Base-by-base conservation (phyloP, 92 coral and sea anemone genomes). In the Zoanthus solanderi region DNA sequence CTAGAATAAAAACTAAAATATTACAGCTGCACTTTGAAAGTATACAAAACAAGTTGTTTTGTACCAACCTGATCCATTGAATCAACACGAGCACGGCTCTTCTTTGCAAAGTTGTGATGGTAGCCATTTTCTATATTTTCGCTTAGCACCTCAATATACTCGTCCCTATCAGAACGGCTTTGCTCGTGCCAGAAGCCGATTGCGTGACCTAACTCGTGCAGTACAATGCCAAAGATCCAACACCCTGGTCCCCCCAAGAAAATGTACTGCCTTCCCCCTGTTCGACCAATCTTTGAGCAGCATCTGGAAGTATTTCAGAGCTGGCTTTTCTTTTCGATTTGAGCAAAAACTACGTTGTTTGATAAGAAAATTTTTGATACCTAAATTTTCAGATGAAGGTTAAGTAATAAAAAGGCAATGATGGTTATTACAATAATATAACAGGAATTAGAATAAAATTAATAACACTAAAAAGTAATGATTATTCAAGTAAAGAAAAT, bases 131-230 rank as follows among this genome's bases (percentile, higher is more conserved):
- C 14, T 45, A 94, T 90, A 47, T 94, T 94, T 12, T 92, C 78
- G 85, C 88, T 60, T 46, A 94, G 76, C 57, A 94, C 87, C 65
- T 90, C 90, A 42, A 94, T 91, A 46, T 92, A 92, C 74, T 90
- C 92, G 85, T 94, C 95, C 12, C 98, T 46, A 37, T 94, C 98
- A 1, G 98, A 92, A 61, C 98, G 86, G 66, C 93, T 91, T 30
- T 94, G 98, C 83, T 94, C 98, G 90, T 94, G 98, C 98, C 98
- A 94, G 53, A 94, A 94, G 30, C 98, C 98, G 47, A 94, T 65
- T 52, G 91, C 31, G 72, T 94, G 98, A 7, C 98, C 98, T 13
- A 94, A 76, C 87, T 94, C 98, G 82, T 94, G 98, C 1, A 94
- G 92, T 48, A 94, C 86, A 66, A 92, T 91, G 44, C 91, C 91